Evolutionary conservation across 2,113 vertebrate species (phyloP), one percentile per base, ranked within the genome.

Genomic region (Anarhynchus alexandrinus): DNA sequence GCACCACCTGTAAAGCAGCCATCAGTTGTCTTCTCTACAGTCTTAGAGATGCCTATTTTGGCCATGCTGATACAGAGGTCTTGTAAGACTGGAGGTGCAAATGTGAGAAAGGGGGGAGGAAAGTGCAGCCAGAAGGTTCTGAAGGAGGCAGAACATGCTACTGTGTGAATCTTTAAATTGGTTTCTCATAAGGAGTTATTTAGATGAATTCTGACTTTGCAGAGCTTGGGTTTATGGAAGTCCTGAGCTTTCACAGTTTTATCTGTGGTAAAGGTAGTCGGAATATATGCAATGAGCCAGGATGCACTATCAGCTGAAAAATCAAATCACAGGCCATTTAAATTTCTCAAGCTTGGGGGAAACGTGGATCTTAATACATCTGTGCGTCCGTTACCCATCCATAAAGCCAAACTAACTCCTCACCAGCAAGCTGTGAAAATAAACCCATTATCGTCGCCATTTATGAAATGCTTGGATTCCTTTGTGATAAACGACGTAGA

Each of bases 381-480:
- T 59, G 29, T 91, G n/a, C 65, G 32, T 84, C 34, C 70, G 64
- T 79, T 40, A 32, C 22, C 47, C 18, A 49, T 62, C 62, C 67
- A 43, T 62, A 54, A 88, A 73, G 45, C 12, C 83, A 91, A 92
- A 81, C 71, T 81, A 70, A 80, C 36, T 77, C 59, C 59, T 95
- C n/a, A 74, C 22, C 64, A 73, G 64, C 25, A 70, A 59, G 51
- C 20, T 90, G 79, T 74, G 79, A 88, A 96, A 95, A 95, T 82
- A 90, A 88, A 71, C 47, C 23, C 51, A 67, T 93, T 96, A 90
- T 90, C 94, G 88, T 86, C 34, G 86, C 88, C 26, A 70, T 86
- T 94, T 92, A 77, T 66, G 18, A 95, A 92, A 93, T 69, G 45
- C 82, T 86, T 83, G 64, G 88, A 78, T 95, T 94, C 51, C 36